Evolutionary conservation across 2,797 vertebrate genomes (phyloP).

Genomic region (Schizothorax lantsangensis): DNA sequence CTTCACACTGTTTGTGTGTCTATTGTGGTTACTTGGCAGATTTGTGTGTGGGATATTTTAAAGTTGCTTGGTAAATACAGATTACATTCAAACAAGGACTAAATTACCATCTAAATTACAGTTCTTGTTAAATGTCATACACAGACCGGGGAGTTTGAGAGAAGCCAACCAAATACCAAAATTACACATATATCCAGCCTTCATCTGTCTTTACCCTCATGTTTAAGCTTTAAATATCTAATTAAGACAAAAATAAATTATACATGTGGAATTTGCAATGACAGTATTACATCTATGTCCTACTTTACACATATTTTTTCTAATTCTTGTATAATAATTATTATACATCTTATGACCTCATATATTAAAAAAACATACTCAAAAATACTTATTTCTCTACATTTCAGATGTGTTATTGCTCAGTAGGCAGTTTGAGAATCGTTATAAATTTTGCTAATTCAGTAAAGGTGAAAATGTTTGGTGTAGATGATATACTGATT

Average conservation of each 20-base stretch:
- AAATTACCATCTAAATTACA: constrained; percentile 2
- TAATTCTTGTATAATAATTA: neutral
- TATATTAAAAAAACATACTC: neutral
- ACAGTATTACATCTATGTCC: neutral
- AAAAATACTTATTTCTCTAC: neutral
- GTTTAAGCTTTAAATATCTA: neutral
- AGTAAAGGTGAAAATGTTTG: neutral
- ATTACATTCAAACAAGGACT: constrained; percentile 10
- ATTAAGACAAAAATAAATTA: neutral
- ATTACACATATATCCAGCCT: neutral
- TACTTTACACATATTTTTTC: neutral
- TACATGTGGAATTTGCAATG: neutral
- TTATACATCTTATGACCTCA: neutral
- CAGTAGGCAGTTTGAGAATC: neutral
- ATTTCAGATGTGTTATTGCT: neutral
- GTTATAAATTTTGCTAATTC: neutral
- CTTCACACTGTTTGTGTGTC: neutral
- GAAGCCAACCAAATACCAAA: neutral
- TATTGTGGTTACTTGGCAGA: neutral
- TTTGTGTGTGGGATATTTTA: neutral
- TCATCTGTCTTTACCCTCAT: neutral
- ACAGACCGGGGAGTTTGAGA: neutral
- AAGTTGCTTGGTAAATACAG: neutral
- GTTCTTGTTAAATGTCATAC: constrained; percentile 11
- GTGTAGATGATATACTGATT: neutral